Evolutionary conservation across 1,140 invertebrate species (phyloP), one percentile per base, ranked within the genome.

Genomic region (Drosophila nannoptera): DNA sequence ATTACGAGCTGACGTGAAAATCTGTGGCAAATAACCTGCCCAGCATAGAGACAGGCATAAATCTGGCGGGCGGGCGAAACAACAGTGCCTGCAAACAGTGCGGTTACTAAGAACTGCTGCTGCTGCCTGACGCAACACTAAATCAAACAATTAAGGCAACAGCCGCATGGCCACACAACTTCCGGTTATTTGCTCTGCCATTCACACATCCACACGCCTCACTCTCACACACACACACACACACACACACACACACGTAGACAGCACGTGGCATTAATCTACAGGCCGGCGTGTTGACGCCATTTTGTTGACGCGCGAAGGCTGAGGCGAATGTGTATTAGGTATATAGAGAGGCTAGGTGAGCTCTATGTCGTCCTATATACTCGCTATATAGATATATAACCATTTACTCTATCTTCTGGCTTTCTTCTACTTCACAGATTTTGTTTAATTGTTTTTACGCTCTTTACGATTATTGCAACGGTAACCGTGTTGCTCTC

Each of bases 371-470:
- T 5, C n/a, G n/a, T 43, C 35, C 29, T 22, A 12, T 4, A 29
- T 31, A 29, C 8, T 29, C 36, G n/a, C n/a, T 31, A 7, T 32
- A 56, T 16, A 32, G 32, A 11, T 11, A 22, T 46, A 9, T 11
- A 46, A 11, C 7, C 9, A 22, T 36, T n/a, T 2, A n/a, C 31
- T 48, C 22, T 31, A 45, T 43, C 46, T 52, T 56, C 63, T 14
- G 43, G 33, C 55, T 31, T 55, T 71, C 52, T 70, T 81, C 68
- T 84, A 72, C 50, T 75, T 89, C 89, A 52, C 90, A 94, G 98
- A 91, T 94, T 99, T 90, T 99, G 98, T 92, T 93, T 99, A 90
- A 96, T 98, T 90, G 94, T 98, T 89, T 99, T 99, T 92, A 96
- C 97, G 61, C 90, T 97, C 78, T 99, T 99, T 92, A 99, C 98